Evolutionary conservation across 1,140 invertebrate species (phyloP), one percentile per base, ranked within the genome.

Genomic region (Trypoxylus dichotomus): DNA sequence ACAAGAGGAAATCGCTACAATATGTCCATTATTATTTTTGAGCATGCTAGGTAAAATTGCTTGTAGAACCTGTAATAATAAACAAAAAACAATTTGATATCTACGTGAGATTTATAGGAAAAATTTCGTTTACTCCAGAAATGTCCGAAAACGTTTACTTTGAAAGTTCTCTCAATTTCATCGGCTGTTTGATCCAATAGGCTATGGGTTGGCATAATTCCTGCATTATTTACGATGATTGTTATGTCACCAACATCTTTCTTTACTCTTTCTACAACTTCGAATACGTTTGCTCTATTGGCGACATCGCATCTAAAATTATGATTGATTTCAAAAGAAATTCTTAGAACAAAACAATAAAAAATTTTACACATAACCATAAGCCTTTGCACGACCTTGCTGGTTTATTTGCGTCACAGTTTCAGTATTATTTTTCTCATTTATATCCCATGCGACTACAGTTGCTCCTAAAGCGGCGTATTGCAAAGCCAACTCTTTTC

Each of bases 371-470:
- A 85, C 85, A 77, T 91, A 93, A 27, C 83, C 86, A 74, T 88
- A 85, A 2, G 88, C 90, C 77, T 87, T 88, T 19, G 81, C n/a
- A 58, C 82, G 73, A 60, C 86, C 84, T 60, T 88, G 85, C 73
- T 80, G 79, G 76, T 87, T 79, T 47, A 92, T 89, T 76, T 90
- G 87, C 58, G 89, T 86, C 0, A 90, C 89, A 0, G 93, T 95
- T 80, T 93, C 88, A n/a, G 89, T 83, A 79, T 93, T 93, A n/a
- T 89, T 90, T 81, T 90, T 84, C 80, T 92, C 87, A 85, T 98
- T 97, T 11, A 98, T 91, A 84, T 99, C 97, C 89, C 95, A 95
- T 77, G 96, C 92, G 0, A 98, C 91, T 8, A 98, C 86, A 7
- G 87, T 93, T n/a, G 94, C 93, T 0, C 95, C 95, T 7, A 94